phyloP scores from a whole-genome alignment of 2,888 invertebrate genomes.

The Unio pictorum region DNA sequence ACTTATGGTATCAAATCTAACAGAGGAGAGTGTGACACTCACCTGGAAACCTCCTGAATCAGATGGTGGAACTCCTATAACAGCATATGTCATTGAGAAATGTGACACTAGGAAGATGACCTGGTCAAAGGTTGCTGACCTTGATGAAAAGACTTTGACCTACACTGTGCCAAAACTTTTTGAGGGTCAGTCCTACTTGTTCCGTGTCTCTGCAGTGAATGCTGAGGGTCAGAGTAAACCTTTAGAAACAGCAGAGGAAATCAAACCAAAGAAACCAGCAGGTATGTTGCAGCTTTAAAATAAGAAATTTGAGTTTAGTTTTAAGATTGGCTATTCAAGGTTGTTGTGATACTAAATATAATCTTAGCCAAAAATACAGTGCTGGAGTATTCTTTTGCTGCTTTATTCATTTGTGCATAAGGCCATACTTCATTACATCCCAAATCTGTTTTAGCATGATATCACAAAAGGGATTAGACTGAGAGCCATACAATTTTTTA shows the following conservation, averaged over 20 bases:
- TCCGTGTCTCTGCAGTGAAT: slow-evolving; percentile 69
- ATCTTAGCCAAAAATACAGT: too few relatives aligned
- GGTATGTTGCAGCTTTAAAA: slow-evolving; percentile 23
- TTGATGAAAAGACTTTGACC: slow-evolving; percentile 42
- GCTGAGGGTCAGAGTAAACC: slow-evolving; percentile 72
- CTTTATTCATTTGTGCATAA: too few relatives aligned
- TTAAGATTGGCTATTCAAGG: too few relatives aligned
- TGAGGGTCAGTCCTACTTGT: slow-evolving; percentile 66
- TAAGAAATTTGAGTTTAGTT: neutral
- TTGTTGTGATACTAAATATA: too few relatives aligned
- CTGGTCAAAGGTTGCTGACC: slow-evolving; percentile 47
- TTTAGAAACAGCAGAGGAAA: slow-evolving; percentile 47
- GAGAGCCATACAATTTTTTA: too few relatives aligned
- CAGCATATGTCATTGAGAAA: slow-evolving; percentile 66
- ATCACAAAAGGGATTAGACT: too few relatives aligned
- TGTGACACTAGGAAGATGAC: slow-evolving; percentile 50
- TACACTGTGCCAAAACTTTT: slow-evolving; percentile 56
- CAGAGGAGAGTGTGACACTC: slow-evolving; percentile 57
- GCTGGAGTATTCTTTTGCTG: too few relatives aligned
- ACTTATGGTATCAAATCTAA: slow-evolving; percentile 50
- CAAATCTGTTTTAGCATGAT: too few relatives aligned
- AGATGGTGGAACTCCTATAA: slow-evolving; percentile 68
- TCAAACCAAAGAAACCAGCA: slow-evolving; percentile 49
- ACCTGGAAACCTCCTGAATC: slow-evolving; percentile 64
- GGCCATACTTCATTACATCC: too few relatives aligned